Evolutionary conservation across 2,797 vertebrate species (phyloP).

Genomic region (Parotocinclus haroldoi): DNA sequence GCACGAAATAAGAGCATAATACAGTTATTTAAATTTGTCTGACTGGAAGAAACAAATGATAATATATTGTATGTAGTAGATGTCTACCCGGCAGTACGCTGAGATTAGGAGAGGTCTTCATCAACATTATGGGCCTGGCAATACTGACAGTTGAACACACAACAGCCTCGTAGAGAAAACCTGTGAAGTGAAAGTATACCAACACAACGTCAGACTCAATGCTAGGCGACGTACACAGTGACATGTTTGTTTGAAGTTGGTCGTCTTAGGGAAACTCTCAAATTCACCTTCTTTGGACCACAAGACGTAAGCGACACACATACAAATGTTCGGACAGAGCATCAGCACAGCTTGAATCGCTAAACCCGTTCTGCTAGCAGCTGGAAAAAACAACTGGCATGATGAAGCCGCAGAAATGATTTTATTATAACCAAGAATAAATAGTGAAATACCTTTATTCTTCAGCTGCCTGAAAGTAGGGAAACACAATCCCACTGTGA

Average conservation of each 20-base stretch:
- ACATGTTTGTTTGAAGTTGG: neutral
- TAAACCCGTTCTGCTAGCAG: neutral
- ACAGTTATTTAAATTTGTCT: too few relatives aligned
- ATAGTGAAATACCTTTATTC: constrained; percentile 11
- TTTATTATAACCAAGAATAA: neutral
- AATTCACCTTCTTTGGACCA: constrained; percentile 20
- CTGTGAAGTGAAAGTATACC: neutral
- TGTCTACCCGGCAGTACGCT: neutral
- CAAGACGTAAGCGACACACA: constrained; percentile 18
- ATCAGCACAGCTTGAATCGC: constrained; percentile 2
- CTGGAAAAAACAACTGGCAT: neutral
- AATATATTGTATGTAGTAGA: neutral
- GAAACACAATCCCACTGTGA: constrained; percentile 5
- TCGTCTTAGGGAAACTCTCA: too few relatives aligned
- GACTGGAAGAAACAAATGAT: neutral
- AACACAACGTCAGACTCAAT: neutral
- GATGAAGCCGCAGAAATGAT: neutral
- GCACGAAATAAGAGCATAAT: too few relatives aligned
- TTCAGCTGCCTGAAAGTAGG: neutral
- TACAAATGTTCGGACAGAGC: constrained; percentile 26
- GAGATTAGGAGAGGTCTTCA: constrained; percentile 9
- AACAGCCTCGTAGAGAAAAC: neutral
- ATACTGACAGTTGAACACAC: constrained; percentile 1
- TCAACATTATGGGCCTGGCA: too few relatives aligned
- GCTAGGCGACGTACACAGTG: too few relatives aligned